Evolutionary conservation across 2,888 invertebrate genomes (phyloP).

Genomic region (Pyrgus malvae): DNA sequence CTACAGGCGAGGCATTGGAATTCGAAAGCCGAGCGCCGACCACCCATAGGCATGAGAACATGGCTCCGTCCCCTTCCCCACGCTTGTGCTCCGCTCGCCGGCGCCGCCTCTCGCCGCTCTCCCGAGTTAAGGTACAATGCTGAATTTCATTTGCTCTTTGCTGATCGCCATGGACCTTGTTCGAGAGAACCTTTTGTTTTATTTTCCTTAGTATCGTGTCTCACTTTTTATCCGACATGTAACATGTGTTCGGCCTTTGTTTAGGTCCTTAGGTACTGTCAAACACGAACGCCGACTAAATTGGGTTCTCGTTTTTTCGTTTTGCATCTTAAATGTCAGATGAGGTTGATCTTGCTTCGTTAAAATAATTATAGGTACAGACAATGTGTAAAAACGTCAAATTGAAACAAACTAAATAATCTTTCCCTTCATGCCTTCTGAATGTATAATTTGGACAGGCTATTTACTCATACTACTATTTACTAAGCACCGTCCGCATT

Average conservation of each 20-base stretch:
- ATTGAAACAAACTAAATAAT: no score
- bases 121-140: conserved; percentile 61
- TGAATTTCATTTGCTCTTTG: conserved; percentile 77
- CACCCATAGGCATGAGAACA: conserved; percentile 81
- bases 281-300: conserved; percentile 1
- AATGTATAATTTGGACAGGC: conserved; percentile 28
- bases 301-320: not conserved
- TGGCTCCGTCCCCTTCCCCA: conserved; percentile 75
- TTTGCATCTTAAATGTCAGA: not conserved
- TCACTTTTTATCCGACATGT: conserved; percentile 29
- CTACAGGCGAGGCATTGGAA: conserved; percentile 78
- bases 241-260: conserved; percentile 28
- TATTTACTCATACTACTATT: conserved; percentile 31
- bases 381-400: no score
- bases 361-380: no score
- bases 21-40: conserved; percentile 80
- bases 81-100: conserved; percentile 53
- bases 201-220: conserved; percentile 33
- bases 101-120: conserved; percentile 76
- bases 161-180: conserved; percentile 49
- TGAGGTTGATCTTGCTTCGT: not conserved
- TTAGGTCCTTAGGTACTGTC: conserved; percentile 4
- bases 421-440: not conserved
- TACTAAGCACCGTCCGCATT: conserved; percentile 68
- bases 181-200: conserved; percentile 44